Base-by-base conservation (phyloP, 2,888 invertebrate genomes). In the Mythimna loreyi region DNA sequence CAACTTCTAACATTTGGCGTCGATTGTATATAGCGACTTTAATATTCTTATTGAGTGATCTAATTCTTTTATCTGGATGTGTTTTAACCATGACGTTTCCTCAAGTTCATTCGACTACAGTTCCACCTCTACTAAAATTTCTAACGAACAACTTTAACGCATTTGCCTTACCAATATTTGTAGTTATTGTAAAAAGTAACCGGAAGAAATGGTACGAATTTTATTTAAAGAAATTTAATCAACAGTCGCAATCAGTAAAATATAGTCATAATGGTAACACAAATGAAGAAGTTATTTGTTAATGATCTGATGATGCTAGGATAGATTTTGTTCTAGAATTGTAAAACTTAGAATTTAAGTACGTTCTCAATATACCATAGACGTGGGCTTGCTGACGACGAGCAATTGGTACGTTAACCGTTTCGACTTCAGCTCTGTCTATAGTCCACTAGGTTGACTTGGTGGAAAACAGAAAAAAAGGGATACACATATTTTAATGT, bases 151-250 rank as follows among this genome's bases (percentile, higher is more conserved):
- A 28, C 0, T 50, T 40, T 4, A 40, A 65, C 50, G 30, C 65
- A 11, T 9, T 50, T n/a, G 9, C 65, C 3, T 16, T 66, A 30
- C 13, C 16, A 1, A 23, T 50, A 23, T 50, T 52, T 43, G 13
- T 52, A 7, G 5, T 66, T 23, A 0, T 43, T 11, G 13, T 50
- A 23, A 23, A 65, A 30, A 50, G 30, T 16, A 66, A 66, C 49
- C 40, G 66, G 0, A 7, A n/a, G 16, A 7, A 40, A n/a, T 65
- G 66, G 66, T 16, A 50, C 23, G n/a, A 66, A 4, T 66, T 8
- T 21, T 43, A 40, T 40, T 40, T 30, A 11, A 65, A 40, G 25
- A 61, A 16, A 61, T 6, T 25, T 3, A 28, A 52, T 28, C 19
- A 19, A 28, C 28, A 19, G 0, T 28, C 28, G 19, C 19, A 19